These are phyloP conservation scores for Phodopus roborovskii DNA, from an alignment of 2,113 vertebrate species.

Conservation along the genomic window DNA sequence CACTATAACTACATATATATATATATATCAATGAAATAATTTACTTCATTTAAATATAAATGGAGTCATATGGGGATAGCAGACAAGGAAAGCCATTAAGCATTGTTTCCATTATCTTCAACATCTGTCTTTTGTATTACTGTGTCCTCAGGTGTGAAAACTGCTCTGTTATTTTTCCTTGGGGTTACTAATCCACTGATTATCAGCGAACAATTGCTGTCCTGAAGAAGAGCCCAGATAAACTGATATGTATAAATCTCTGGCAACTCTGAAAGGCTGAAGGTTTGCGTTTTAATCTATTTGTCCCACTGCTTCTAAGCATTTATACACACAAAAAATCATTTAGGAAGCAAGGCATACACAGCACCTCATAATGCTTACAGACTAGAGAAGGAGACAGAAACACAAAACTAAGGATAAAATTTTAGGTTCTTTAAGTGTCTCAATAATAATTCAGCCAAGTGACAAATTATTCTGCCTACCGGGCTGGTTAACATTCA, in stretches of 20 bases:
- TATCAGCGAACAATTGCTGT: not conserved
- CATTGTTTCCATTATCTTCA: not conserved
- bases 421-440: not conserved
- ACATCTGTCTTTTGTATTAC: not conserved
- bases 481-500: not conserved
- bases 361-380: not conserved
- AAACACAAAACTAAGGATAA: not conserved
- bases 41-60: slow-evolving; percentile 19
- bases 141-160: not conserved
- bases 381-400: not conserved
- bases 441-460: not conserved
- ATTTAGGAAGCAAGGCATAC: not conserved
- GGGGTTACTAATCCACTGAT: not conserved
- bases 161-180: too few species aligned
- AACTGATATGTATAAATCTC: not conserved
- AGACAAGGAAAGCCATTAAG: not conserved
- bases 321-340: not conserved
- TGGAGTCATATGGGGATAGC: not conserved
- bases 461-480: not conserved
- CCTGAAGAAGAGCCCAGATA: not conserved
- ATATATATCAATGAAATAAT: not conserved
- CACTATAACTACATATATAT: not conserved
- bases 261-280: not conserved
- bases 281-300: not conserved
- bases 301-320: not conserved